phyloP scores from a whole-genome alignment of 2,888 invertebrate genomes.

The Diarsia dahlii region DNA sequence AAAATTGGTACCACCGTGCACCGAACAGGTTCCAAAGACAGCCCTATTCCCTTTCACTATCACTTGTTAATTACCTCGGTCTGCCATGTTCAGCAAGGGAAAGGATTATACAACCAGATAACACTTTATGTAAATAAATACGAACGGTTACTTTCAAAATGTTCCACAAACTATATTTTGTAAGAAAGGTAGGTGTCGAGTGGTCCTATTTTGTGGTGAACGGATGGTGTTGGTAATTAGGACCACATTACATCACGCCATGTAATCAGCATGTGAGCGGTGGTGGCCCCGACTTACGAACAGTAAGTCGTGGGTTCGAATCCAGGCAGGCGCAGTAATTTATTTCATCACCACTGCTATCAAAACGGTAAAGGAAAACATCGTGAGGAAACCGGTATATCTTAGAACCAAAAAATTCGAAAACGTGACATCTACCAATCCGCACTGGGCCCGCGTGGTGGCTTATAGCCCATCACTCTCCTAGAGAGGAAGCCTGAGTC shows the following conservation, averaged over 20 bases:
- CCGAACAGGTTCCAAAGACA: constrained; percentile 43
- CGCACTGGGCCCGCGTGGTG: no score
- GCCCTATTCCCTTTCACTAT: constrained; percentile 59
- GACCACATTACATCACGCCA: not conserved
- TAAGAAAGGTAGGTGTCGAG: constrained; percentile 8
- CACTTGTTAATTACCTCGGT: constrained; percentile 53
- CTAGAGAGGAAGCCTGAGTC: no score
- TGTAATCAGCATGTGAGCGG: no score
- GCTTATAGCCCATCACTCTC: no score
- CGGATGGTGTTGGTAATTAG: not conserved
- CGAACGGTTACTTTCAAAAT: constrained; percentile 57
- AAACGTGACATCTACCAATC: no score
- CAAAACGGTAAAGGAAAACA: no score
- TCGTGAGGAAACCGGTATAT: no score
- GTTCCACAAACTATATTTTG: constrained; percentile 41
- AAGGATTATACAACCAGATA: constrained; percentile 62
- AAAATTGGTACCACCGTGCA: not conserved
- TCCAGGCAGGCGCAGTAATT: no score
- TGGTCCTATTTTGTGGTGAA: not conserved
- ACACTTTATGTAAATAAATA: constrained; percentile 60
- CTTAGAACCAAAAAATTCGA: no score
- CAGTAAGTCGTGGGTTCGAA: no score
- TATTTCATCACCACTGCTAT: no score
- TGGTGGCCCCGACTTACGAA: no score
- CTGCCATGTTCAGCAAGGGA: constrained; percentile 47